Conservation (phyloP, 2,888 invertebrate species). For the Pheosia gnoma region DNA sequence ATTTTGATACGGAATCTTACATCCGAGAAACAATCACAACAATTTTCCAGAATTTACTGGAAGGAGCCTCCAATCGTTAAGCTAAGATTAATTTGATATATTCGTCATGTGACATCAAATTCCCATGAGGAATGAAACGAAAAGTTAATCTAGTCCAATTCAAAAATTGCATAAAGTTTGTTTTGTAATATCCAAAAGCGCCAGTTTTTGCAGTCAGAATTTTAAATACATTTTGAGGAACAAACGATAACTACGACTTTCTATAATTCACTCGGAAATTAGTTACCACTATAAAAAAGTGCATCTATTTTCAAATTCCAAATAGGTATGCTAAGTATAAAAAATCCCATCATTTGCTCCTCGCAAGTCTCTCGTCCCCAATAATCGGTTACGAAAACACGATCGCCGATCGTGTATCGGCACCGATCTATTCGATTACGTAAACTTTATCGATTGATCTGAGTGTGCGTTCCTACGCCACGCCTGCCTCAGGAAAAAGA, state of each 20-base stretch:
- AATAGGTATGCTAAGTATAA: too few relatives aligned
- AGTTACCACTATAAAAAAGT: not conserved
- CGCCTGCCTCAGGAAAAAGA: slow-evolving; percentile 91
- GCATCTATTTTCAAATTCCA: too few relatives aligned
- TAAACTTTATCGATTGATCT: slow-evolving; percentile 83
- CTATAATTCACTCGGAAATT: not conserved
- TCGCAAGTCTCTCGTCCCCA: slow-evolving; percentile 22
- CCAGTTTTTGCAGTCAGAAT: slow-evolving; percentile 69
- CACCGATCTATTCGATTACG: slow-evolving; percentile 47
- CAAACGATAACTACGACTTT: slow-evolving; percentile 27
- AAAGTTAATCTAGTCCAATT: slow-evolving; percentile 67
- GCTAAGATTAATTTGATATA: slow-evolving; percentile 68
- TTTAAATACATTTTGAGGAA: slow-evolving; percentile 47
- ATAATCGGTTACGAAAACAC: slow-evolving; percentile 25
- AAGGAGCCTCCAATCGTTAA: slow-evolving; percentile 72
- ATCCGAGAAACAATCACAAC: not conserved
- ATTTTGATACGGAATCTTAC: too few relatives aligned
- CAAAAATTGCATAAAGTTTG: slow-evolving; percentile 45
- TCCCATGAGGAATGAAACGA: slow-evolving; percentile 83
- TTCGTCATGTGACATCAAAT: slow-evolving; percentile 71
- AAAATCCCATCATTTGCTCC: slow-evolving; percentile 43
- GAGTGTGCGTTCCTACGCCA: slow-evolving; percentile 83
- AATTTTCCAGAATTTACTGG: slow-evolving; percentile 66
- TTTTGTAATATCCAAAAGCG: slow-evolving; percentile 79
- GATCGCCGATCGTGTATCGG: slow-evolving; percentile 28